Percentiles rank a stretch among this genome's conserved stretches.
These are phyloP conservation scores for Cydia splendana DNA, from an alignment of 1,140 invertebrate species.

Conservation along the genomic window DNA sequence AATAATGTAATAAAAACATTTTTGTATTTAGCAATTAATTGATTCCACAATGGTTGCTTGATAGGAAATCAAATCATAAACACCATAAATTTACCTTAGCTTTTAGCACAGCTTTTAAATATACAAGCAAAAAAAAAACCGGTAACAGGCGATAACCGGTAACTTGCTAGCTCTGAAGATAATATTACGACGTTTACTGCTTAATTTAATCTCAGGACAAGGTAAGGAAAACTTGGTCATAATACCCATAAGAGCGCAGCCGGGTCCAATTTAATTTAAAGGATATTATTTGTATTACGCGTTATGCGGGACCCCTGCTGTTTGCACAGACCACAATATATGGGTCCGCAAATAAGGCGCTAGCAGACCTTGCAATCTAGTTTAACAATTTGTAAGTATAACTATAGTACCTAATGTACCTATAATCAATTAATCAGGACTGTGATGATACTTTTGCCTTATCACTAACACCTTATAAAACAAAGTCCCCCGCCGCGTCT, in stretches of 20 bases:
- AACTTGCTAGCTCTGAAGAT: neutral
- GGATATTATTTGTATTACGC: conserved; percentile 18
- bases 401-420: too few relatives aligned
- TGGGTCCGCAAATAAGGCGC: conserved; percentile 11
- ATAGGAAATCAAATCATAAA: too few relatives aligned
- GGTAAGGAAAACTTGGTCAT: neutral
- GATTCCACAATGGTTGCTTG: too few relatives aligned
- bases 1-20: too few relatives aligned
- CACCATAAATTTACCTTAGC: too few relatives aligned
- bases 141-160: neutral
- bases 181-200: neutral
- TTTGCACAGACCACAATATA: conserved; percentile 17
- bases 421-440: too few relatives aligned
- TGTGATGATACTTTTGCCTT: neutral
- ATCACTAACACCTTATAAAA: neutral
- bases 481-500: too few relatives aligned
- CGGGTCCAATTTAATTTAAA: conserved; percentile 25
- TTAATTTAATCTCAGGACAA: conserved; percentile 1
- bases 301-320: conserved; percentile 15
- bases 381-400: neutral
- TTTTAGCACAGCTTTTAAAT: too few relatives aligned
- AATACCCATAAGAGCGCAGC: neutral
- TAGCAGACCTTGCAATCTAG: neutral
- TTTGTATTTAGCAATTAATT: too few relatives aligned
- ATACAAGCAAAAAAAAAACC: neutral